Evolutionary conservation across 2,113 vertebrate genomes (phyloP), one percentile per base, ranked within the genome.

Genomic region (Lampris megalopsis): DNA sequence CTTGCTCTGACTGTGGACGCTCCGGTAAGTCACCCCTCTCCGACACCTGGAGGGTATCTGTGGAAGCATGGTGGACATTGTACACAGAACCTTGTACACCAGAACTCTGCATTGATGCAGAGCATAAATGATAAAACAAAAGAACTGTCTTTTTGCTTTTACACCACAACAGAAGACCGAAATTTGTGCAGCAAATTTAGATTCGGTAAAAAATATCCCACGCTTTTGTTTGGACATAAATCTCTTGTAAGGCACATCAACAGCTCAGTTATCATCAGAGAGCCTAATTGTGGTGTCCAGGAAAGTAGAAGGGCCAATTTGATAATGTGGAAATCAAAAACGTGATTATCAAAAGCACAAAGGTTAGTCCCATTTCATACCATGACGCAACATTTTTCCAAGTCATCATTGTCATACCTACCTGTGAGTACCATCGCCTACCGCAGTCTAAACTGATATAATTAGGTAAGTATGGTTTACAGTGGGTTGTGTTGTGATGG

Each of bases 1-100:
- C 98, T 0, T 99, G 98, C 92, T 97, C 98, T 10, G 98, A 99
- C 93, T 99, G 97, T 73, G 98, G 97, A 86, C 97, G 97, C 86
- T 99, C 97, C 82, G 97, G 98, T 99, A 95, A 96, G 97, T 97
- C 43, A 11, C 8, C 2, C 2, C 2, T 63, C 53, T n/a, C 54
- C 49, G 11, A 36, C 13, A 3, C 42, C 65, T 69, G 24, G 2
- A 53, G 35, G 0, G 49, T 73, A 48, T 63, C 50, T 9, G 35
- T 24, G 24, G 7, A 45, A 45, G 43, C 24, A 24, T 24, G 24
- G 24, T 24, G 24, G 24, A 24, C 24, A 24, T 24, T 24, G 24
- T 24, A 24, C 24, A 24, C 24, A 24, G 24, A 24, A 24, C 24
- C 24, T 24, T 24, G 24, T 24, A 24, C 24, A 24, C 24, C 24